Base-by-base conservation (phyloP, 2,797 vertebrate species). In the Centroberyx gerrardi region DNA sequence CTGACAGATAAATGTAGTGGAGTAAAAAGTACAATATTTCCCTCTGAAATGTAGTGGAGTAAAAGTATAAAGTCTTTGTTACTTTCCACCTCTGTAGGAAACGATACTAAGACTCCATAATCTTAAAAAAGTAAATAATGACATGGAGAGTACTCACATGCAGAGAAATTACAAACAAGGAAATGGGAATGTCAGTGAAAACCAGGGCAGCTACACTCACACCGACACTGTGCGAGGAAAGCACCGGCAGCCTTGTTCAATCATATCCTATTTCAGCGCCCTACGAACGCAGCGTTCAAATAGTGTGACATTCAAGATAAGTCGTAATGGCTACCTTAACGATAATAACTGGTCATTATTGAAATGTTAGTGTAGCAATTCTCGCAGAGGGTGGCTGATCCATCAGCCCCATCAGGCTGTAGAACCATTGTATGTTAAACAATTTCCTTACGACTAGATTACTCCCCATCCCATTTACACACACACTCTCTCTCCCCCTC, bases 361-460 rank as follows among this genome's bases (percentile, higher is more conserved):
- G 62, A 87, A 82, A 89, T 81, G 84, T 81, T 84, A 85, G 71
- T 44, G 77, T 17, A 38, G 76, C 67, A 82, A 61, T 89, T 84
- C 72, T 76, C 58, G 72, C 74, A 76, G 51, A 66, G 29, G 46
- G 70, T 62, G 73, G 76, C 68, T 54, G 64, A 84, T 78, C 72
- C 64, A 85, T 72, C 84, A 65, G 55, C 18, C 75, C 74, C 63
- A 85, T 72, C 83, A 63, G 56, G 29, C 76, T 61, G 74, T 66
- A 70, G 42, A 64, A 77, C 68, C 33, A 63, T 72, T 51, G 67
- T 82, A 40, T 80, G 77, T 83, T 87, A 77, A 91, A 87, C 80
- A 75, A 86, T 87, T 87, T 88, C 70, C 65, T 73, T 67, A 79
- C 27, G 46, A 77, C 81, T 70, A 84, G 76, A 90, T 89, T 84